A percentile compares a stretch with the other conserved stretches of the same genome.
Evolutionary conservation across 2,113 vertebrate species (phyloP).

Genomic region (Lampris megalopsis): DNA sequence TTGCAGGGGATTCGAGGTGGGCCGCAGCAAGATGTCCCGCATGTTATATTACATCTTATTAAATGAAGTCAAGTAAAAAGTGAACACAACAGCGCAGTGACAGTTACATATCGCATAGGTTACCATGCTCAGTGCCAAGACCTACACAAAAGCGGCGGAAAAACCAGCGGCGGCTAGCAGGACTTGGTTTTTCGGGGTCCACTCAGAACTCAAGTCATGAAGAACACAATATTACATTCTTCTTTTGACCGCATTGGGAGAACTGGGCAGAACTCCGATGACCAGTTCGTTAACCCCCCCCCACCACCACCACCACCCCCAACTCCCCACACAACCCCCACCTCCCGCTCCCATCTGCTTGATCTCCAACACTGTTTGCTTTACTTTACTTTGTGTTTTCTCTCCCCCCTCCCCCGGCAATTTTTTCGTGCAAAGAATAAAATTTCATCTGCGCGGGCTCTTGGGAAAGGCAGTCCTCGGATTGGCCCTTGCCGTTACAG

Average conservation of each 20-base stretch:
- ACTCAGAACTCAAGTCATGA: constrained; percentile 42
- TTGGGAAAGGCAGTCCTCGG: constrained; percentile 72
- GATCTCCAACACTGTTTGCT: constrained; percentile 81
- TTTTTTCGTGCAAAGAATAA: constrained; percentile 81
- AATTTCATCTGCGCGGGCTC: constrained; percentile 76
- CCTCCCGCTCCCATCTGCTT: constrained; percentile 68
- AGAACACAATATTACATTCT: constrained; percentile 63
- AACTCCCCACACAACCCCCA: constrained; percentile 6
- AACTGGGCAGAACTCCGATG: constrained; percentile 66
- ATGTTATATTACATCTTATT: not conserved
- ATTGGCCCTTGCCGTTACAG: constrained; percentile 77
- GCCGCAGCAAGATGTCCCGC: not conserved
- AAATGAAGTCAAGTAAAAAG: not conserved
- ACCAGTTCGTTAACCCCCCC: constrained; percentile 70
- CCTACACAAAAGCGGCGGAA: not conserved
- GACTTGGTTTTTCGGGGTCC: constrained; percentile 40
- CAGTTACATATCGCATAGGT: no score
- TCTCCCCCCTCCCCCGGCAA: constrained; percentile 59
- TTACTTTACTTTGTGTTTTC: constrained; percentile 81
- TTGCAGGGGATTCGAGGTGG: not conserved
- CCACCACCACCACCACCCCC: constrained; percentile 54
- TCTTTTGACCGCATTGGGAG: constrained; percentile 64
- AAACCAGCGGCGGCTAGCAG: constrained; percentile 26
- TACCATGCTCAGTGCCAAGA: not conserved
- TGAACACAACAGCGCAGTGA: no score